These are phyloP conservation scores for Turnix velox DNA, from an alignment of 2,113 vertebrate genomes.

Conservation along the genomic window DNA sequence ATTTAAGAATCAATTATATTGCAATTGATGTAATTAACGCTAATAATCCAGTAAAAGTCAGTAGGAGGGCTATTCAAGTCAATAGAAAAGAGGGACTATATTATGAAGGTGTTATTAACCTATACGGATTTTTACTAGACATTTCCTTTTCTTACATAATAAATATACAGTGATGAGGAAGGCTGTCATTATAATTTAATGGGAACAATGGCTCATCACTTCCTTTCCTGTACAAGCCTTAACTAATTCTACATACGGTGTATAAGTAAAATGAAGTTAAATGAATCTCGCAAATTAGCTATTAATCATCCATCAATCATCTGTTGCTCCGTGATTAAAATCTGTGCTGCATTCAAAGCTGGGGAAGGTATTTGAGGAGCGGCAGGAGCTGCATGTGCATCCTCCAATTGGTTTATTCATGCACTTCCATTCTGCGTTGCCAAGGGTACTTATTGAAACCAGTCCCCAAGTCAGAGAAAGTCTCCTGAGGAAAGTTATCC, in stretches of 20 bases:
- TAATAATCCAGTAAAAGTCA: constrained; percentile 88
- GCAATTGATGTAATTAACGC: constrained; percentile 90
- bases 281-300: constrained; percentile 67
- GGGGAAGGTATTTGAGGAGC: constrained; percentile 51
- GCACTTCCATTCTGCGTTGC: background rate
- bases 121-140: constrained; percentile 82
- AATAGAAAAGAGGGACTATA: constrained; percentile 80
- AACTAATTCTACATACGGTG: constrained; percentile 76
- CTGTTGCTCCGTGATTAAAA: constrained; percentile 69
- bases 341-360: constrained; percentile 52
- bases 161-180: constrained; percentile 80
- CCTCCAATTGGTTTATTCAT: constrained; percentile 47
- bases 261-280: constrained; percentile 78
- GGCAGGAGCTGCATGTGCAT: constrained; percentile 35
- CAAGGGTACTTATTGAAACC: background rate
- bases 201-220: constrained; percentile 80
- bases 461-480: constrained; percentile 24
- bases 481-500: constrained; percentile 10
- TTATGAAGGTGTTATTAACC: constrained; percentile 87
- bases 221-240: constrained; percentile 74
- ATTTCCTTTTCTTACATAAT: constrained; percentile 83
- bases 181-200: constrained; percentile 83
- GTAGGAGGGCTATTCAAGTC: constrained; percentile 86
- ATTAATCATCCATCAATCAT: constrained; percentile 77
- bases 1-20: constrained; percentile 89